These are phyloP conservation scores for Geopemphigus sp. DNA, from an alignment of 1,140 invertebrate species.

Conservation along the genomic window DNA sequence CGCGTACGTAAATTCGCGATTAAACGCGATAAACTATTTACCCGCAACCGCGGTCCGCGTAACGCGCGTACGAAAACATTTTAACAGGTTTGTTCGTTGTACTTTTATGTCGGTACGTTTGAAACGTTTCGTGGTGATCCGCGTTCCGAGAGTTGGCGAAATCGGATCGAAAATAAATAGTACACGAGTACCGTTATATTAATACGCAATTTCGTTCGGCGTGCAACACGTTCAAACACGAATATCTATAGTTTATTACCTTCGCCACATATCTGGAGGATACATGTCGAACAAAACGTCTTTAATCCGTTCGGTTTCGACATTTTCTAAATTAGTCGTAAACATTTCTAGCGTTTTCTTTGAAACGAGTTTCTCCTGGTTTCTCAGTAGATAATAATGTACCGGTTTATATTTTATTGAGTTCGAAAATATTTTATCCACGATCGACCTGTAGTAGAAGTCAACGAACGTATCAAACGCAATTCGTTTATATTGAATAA, in stretches of 20 bases:
- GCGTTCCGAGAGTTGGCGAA: too few species aligned
- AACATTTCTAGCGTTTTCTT: neutral
- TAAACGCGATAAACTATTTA: too few species aligned
- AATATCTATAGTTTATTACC: neutral
- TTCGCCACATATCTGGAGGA: conserved; percentile 4
- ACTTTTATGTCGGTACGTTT: too few species aligned
- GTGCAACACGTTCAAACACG: too few species aligned
- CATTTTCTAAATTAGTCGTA: neutral
- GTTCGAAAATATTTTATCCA: conserved; percentile 8
- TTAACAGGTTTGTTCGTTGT: too few species aligned
- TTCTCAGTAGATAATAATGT: conserved; percentile 20
- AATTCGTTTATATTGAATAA: neutral
- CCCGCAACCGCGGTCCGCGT: too few species aligned
- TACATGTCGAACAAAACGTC: conserved; percentile 2
- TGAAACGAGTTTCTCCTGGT: neutral
- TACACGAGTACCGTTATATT: too few species aligned
- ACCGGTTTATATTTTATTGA: neutral
- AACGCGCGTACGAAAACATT: too few species aligned
- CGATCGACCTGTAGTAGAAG: neutral
- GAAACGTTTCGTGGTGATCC: too few species aligned
- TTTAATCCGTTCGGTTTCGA: neutral
- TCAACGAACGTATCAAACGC: neutral
- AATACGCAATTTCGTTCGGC: too few species aligned
- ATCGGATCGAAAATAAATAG: too few species aligned
- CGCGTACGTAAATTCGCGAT: too few species aligned